Evolutionary conservation across 2,797 vertebrate genomes (phyloP), one percentile per base, ranked within the genome.

Genomic region (Epinephelus malabaricus): DNA sequence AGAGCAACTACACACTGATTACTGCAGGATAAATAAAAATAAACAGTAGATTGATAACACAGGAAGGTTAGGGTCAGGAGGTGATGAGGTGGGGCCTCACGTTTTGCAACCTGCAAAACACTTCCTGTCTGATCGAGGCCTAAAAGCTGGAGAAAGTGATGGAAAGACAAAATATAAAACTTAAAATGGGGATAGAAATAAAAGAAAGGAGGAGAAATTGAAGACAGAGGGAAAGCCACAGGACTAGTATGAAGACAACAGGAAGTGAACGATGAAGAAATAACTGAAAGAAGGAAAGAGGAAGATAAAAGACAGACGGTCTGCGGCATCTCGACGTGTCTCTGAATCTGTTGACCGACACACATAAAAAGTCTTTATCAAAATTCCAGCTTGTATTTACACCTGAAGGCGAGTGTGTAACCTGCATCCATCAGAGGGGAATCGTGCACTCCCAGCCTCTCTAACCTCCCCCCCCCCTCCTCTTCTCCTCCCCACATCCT

Each of bases 401-500:
- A 66, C 38, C 50, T 71, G 30, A 58, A 14, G 50, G 61, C 79
- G 21, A 67, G 59, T 69, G 53, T 23, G 73, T 60, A n/a, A 79
- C 56, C 49, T 56, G 67, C 67, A 25, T 72, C 68, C 56, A 46
- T 65, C 58, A 40, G 10, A 60, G 61, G 19, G 27, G 66, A 66
- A 38, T 11, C 12, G 9, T 21, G n/a, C 34, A 7, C 34, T 34
- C 34, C 34, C 34, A 34, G 7, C 25, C 71, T 40, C 40, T 47
- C 47, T 8, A 34, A 34, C 34, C 21, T 46, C 8, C 18, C 45
- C 21, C 3, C 2, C 2, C 0, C 2, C 14, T 1, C 55, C 6
- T 0, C 56, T 10, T 3, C 14, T 45, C 6, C 4, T 6, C 25
- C 2, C 54, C 53, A 1, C 25, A 30, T 4, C 13, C 30, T 6